Evolutionary conservation across 2,888 invertebrate genomes (phyloP), one percentile per base, ranked within the genome.

Genomic region (Cybosia mesomella): DNA sequence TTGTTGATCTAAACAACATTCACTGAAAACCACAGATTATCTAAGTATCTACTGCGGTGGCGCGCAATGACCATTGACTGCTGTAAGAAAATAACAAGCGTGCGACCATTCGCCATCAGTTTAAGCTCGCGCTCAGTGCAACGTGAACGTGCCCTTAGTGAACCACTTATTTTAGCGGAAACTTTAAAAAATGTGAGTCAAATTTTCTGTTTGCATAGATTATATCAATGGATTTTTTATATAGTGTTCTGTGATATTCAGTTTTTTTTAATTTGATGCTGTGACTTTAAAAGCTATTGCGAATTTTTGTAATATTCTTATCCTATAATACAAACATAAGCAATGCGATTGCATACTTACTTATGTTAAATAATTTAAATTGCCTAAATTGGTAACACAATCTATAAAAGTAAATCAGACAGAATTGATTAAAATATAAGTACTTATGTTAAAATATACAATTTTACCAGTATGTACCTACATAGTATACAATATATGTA

Each of bases 71-170:
- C 75, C 72, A 69, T 71, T 66, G 72, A 58, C 74, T 72, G 75
- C 74, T 72, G 75, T 70, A 68, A 87, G 84, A 90, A 89, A 90
- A 89, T 83, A 79, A 67, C 75, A 64, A 69, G 83, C 62, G 63
- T 36, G 64, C 54, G 72, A 55, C 68, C 54, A 70, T n/a, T 68
- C 70, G 72, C 65, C 67, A 63, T 64, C 89, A 91, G 90, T 91
- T 72, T 70, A 58, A 70, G 69, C 64, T 80, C 70, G 77, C 64
- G 67, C 83, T 85, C 80, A 62, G 82, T 78, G 81, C 73, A 67
- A 79, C 76, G 76, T 79, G 81, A 71, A 83, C 86, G 85, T 81
- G 76, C 71, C 79, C 76, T 70, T 68, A 61, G 74, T 78, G 74
- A 70, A 70, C 64, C 65, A 67, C 53, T 73, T 76, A 57, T 66